Base-by-base conservation (phyloP, 2,113 vertebrate species). In the Suricata suricatta region DNA sequence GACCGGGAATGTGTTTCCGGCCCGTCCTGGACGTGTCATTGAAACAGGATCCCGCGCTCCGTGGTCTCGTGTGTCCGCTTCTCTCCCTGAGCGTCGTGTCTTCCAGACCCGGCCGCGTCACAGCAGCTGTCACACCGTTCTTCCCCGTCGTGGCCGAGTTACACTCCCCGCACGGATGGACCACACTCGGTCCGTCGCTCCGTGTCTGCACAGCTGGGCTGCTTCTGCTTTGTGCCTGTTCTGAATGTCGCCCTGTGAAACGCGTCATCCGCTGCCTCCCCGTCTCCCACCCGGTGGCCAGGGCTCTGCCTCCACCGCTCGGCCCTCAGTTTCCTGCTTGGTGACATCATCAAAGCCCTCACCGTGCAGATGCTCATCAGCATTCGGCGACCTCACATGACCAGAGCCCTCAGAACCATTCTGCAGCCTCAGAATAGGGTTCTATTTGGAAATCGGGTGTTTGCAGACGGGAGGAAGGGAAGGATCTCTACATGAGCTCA, bases 11-110 rank as follows among this genome's bases (percentile, higher is more conserved):
- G 21, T 35, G 15, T 25, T 38, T 60, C 31, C 44, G 16, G 35
- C 54, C 23, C 29, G 54, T 47, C 44, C 44, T 47, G 44, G 44
- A 47, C 44, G 10, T 47, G 41, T 82, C 21, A 7, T 2, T 0
- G 35, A 35, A 57, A 57, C 13, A 14, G n/a, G 35, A n/a, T 38
- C 52, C 4, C n/a, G 16, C 8, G 14, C 54, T 0, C 1, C 1
- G 35, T 19, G 21, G 8, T 14, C 35, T 41, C 10, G 14, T 11
- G n/a, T 38, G 35, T 57, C 69, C 5, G n/a, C 69, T 12, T 38
- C 69, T 5, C 69, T 47, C 44, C 44, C 44, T 10, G 44, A 47
- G 44, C 44, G 10, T 47, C 44, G 44, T 47, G 44, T 38, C 13
- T 52, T 52, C 69, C 1, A 23, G 19, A 35, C 10, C 35, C 0